Evolutionary conservation across 2,113 vertebrate genomes (phyloP).

Genomic region (Trematomus loennbergii): DNA sequence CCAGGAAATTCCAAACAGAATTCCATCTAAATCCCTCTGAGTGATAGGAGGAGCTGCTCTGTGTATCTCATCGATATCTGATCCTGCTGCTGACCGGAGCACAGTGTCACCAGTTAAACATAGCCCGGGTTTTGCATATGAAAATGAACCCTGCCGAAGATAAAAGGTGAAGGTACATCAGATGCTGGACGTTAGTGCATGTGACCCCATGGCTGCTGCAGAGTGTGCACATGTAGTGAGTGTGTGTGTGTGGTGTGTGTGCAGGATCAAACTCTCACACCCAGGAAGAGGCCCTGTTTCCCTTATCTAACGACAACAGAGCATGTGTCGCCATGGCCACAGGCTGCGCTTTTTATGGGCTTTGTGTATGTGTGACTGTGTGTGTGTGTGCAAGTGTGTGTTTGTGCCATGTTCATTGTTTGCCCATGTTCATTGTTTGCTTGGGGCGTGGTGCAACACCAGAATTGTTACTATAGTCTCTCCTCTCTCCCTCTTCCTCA

Average conservation of each 20-base stretch:
- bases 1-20: slow-evolving; percentile 45
- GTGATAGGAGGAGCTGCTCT: slow-evolving; percentile 5
- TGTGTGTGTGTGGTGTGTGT: slow-evolving; percentile 29
- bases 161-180: slow-evolving; percentile 51
- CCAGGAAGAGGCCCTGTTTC: slow-evolving; percentile 81
- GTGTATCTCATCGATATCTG: slow-evolving; percentile 19
- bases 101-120: slow-evolving; percentile 50
- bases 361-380: slow-evolving; percentile 42
- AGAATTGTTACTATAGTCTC: slow-evolving; percentile 74
- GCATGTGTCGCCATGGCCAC: slow-evolving; percentile 81
- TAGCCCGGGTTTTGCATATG: slow-evolving; percentile 56
- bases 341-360: slow-evolving; percentile 78
- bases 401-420: slow-evolving; percentile 76
- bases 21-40: slow-evolving; percentile 40
- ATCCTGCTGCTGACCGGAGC: slow-evolving; percentile 26
- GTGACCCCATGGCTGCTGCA: slow-evolving; percentile 51
- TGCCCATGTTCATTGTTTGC: slow-evolving; percentile 81
- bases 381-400: slow-evolving; percentile 37
- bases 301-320: slow-evolving; percentile 83
- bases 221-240: slow-evolving; percentile 25
- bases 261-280: slow-evolving; percentile 75
- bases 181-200: slow-evolving; percentile 32
- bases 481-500: slow-evolving; percentile 48
- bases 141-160: slow-evolving; percentile 56
- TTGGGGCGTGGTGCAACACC: slow-evolving; percentile 79